These are phyloP conservation scores for Pristionchus exspectatus DNA, from an alignment of 2,888 invertebrate species.

Conservation along the genomic window DNA sequence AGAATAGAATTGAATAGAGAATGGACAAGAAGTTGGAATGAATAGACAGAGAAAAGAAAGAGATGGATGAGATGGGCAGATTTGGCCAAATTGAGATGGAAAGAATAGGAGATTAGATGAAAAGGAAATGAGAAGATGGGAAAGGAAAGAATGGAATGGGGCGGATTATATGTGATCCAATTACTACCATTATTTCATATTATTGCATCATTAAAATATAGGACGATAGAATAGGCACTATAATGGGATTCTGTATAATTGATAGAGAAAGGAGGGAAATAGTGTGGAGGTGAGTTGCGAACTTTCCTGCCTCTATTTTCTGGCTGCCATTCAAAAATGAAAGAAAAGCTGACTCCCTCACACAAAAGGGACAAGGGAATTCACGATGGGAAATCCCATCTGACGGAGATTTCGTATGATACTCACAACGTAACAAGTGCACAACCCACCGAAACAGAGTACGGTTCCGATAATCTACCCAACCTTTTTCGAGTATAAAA, in stretches of 20 bases:
- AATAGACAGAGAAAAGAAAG: background rate
- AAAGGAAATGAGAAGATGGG: background rate
- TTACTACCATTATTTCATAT: background rate
- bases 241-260: slow-evolving; percentile 1
- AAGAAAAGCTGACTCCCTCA: background rate
- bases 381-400: background rate
- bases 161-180: background rate
- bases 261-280: background rate
- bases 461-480: background rate
- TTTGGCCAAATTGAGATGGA: slow-evolving; percentile 38
- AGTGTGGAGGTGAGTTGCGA: background rate
- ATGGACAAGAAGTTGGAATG: background rate
- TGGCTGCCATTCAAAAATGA: background rate
- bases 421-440: background rate
- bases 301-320: background rate
- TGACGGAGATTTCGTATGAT: background rate
- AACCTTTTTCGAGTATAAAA: too few species aligned
- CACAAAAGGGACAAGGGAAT: background rate
- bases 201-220: background rate
- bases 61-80: slow-evolving; percentile 17
- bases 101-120: slow-evolving; percentile 33
- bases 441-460: background rate
- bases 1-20: background rate
- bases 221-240: background rate
- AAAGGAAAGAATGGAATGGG: background rate